Conservation (phyloP, 2,888 invertebrate genomes). For the Aspidiotus rigidus region DNA sequence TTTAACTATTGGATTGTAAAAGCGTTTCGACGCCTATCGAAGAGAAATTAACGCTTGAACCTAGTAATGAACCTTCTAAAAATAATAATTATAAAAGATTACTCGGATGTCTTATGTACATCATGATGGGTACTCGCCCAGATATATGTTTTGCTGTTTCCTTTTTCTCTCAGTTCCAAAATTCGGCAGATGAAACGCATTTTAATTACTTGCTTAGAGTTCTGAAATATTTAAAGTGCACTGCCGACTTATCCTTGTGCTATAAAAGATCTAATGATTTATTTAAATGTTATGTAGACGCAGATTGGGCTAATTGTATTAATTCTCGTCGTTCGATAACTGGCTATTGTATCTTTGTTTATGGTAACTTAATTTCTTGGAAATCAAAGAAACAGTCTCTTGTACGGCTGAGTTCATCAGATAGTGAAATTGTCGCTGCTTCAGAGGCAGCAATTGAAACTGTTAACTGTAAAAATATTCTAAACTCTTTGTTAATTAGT, state of each 20-base stretch:
- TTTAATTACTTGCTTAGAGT: background rate
- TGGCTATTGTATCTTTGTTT: background rate
- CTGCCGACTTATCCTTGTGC: background rate
- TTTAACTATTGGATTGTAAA: background rate
- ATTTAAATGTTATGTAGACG: background rate
- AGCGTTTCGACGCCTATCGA: background rate
- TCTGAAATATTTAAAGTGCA: background rate
- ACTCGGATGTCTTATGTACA: background rate
- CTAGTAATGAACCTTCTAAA: background rate
- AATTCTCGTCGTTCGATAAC: background rate
- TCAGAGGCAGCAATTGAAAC: too few relatives aligned
- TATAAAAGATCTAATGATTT: background rate
- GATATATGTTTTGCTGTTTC: background rate
- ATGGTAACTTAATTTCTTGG: background rate
- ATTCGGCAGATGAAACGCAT: background rate
- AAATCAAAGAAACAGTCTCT: background rate
- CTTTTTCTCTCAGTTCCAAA: background rate
- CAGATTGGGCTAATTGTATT: background rate
- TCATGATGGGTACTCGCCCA: background rate
- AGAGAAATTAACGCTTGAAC: background rate
- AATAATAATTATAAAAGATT: background rate
- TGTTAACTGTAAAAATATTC: too few relatives aligned
- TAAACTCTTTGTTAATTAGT: background rate
- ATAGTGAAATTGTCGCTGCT: background rate
- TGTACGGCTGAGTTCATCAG: background rate